phyloP scores from a whole-genome alignment of 2,888 invertebrate genomes.

The Eilema caniola region DNA sequence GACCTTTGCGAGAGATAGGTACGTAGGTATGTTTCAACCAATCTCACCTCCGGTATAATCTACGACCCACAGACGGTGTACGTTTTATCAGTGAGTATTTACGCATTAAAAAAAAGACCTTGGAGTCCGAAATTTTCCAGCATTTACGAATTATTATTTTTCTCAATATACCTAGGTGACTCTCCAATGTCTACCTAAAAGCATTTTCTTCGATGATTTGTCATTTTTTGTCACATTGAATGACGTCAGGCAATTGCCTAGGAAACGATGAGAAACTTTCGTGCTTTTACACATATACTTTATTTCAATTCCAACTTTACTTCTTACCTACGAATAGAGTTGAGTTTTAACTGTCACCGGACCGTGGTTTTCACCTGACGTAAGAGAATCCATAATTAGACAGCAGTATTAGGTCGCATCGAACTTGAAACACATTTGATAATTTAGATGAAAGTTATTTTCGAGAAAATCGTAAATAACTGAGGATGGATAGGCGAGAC shows the following conservation, averaged over 20 bases:
- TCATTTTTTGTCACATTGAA: neutral
- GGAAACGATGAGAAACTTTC: conserved; percentile 23
- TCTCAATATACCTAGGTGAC: too few relatives aligned
- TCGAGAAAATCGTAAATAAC: neutral
- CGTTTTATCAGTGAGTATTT: too few relatives aligned
- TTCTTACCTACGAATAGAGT: rapidly evolving
- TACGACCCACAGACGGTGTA: too few relatives aligned
- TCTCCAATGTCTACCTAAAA: too few relatives aligned
- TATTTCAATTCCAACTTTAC: conserved; percentile 14
- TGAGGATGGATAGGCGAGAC: neutral
- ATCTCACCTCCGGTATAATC: too few relatives aligned
- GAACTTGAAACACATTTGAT: conserved; percentile 51
- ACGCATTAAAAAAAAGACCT: too few relatives aligned
- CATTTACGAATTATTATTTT: too few relatives aligned
- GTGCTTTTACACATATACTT: neutral
- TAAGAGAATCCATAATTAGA: conserved; percentile 39
- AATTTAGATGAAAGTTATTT: conserved; percentile 26
- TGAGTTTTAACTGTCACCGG: conserved; percentile 3
- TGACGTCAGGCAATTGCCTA: conserved; percentile 9
- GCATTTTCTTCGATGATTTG: too few relatives aligned
- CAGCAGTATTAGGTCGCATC: conserved; percentile 32
- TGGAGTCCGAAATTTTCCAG: too few relatives aligned
- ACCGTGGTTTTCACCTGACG: conserved; percentile 38
- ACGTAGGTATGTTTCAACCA: too few relatives aligned
- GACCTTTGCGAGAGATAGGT: too few relatives aligned